Conservation (phyloP, 2,113 vertebrate species). For the Ptilorrhoa leucosticta region DNA sequence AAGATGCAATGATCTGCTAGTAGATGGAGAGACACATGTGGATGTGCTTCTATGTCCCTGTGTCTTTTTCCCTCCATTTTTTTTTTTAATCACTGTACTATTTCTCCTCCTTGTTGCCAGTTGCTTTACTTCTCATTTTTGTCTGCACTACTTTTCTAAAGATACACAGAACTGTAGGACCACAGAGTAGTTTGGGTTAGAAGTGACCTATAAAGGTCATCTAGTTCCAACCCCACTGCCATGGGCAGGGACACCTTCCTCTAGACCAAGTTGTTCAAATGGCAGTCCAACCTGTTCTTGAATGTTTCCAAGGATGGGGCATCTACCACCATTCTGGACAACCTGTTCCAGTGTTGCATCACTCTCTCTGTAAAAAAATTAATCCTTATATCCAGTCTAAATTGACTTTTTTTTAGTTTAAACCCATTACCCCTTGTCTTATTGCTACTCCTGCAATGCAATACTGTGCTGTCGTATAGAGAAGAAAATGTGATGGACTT, state of each 20-base stretch:
- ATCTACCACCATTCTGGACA: background rate
- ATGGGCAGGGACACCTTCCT: background rate
- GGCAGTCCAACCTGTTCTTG: fast-evolving
- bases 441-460: background rate
- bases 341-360: background rate
- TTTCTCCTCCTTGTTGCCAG: background rate
- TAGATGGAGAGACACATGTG: background rate
- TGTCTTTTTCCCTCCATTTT: background rate
- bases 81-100: background rate
- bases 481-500: background rate
- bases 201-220: background rate
- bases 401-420: background rate
- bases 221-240: background rate
- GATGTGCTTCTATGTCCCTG: background rate
- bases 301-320: background rate
- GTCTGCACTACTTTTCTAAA: background rate
- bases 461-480: background rate
- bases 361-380: background rate
- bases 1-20: background rate
- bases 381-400: background rate
- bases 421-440: background rate
- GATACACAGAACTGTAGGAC: background rate
- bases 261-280: background rate
- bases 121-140: background rate
- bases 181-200: background rate